Percentiles rank a stretch among this genome's conserved stretches.
These are phyloP conservation scores for Scaptomyza hsui DNA, from an alignment of 1,140 invertebrate species.

Conservation along the genomic window DNA sequence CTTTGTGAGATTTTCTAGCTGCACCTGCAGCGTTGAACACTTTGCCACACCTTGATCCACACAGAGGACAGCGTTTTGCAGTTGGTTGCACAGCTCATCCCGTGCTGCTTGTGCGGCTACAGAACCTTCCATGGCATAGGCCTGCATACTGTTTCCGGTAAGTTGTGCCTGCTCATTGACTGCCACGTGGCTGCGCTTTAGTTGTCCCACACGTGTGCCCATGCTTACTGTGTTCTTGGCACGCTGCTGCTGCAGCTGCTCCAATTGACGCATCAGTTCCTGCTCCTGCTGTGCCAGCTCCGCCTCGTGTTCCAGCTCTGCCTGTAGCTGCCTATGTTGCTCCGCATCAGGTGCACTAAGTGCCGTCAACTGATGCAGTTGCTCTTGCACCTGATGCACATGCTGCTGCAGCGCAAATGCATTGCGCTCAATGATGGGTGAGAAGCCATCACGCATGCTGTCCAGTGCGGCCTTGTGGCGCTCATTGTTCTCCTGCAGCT, in stretches of 20 bases:
- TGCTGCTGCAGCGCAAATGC: constrained; percentile 43
- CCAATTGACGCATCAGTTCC: constrained; percentile 57
- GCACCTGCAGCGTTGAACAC: constrained; percentile 59
- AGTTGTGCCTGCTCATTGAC: constrained; percentile 29
- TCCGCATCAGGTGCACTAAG: constrained; percentile 44
- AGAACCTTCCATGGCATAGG: constrained; percentile 32
- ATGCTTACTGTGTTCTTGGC: constrained; percentile 51
- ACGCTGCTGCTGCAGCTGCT: constrained; percentile 53
- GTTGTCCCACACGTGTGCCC: constrained; percentile 32
- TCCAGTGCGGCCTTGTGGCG: constrained; percentile 58
- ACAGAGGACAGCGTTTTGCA: constrained; percentile 45
- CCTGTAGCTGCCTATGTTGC: constrained; percentile 56
- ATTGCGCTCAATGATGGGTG: constrained; percentile 48
- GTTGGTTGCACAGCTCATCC: constrained; percentile 42
- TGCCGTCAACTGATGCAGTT: constrained; percentile 43
- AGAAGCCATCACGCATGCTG: constrained; percentile 54
- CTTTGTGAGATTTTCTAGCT: constrained; percentile 54
- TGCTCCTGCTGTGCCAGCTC: constrained; percentile 53
- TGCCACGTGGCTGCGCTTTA: constrained; percentile 42
- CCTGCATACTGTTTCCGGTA: constrained; percentile 34
- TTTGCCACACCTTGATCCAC: constrained; percentile 59
- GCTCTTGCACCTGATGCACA: constrained; percentile 41
- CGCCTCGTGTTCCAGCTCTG: constrained; percentile 55
- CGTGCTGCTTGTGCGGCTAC: constrained; percentile 32
- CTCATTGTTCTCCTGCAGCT: constrained; percentile 56